These are phyloP conservation scores for Agrochola litura DNA, from an alignment of 2,888 invertebrate genomes.

Conservation along the genomic window DNA sequence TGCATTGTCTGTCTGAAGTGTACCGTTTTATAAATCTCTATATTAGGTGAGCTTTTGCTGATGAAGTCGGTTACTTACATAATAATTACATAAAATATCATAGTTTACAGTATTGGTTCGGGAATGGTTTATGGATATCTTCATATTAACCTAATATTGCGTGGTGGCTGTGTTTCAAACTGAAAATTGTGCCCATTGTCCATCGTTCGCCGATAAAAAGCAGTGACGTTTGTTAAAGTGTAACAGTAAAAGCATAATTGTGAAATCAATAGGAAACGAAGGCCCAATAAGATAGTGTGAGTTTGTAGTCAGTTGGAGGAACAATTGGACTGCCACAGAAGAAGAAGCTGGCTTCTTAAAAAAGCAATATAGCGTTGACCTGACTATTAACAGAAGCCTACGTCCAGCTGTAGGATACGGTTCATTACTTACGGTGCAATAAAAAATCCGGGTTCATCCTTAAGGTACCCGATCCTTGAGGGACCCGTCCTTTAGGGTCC, in stretches of 20 bases:
- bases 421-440: not conserved
- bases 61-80: not conserved
- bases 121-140: not conserved
- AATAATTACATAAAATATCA: not conserved
- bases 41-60: constrained; percentile 9
- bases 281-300: not conserved
- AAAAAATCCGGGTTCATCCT: too few relatives aligned
- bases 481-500: too few relatives aligned
- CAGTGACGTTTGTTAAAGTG: constrained; percentile 1
- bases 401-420: not conserved
- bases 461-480: too few relatives aligned
- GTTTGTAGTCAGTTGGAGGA: not conserved
- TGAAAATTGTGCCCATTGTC: not conserved
- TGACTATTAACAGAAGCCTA: too few relatives aligned
- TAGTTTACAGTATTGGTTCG: not conserved
- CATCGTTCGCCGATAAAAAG: not conserved
- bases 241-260: not conserved
- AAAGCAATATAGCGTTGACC: not conserved
- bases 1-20: constrained; percentile 3
- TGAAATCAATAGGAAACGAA: not conserved
- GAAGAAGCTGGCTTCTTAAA: not conserved
- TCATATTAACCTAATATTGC: not conserved
- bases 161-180: not conserved
- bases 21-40: constrained; percentile 10
- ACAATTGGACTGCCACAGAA: not conserved